Conservation (phyloP, 2,888 invertebrate genomes). For the Drosophila rubida region DNA sequence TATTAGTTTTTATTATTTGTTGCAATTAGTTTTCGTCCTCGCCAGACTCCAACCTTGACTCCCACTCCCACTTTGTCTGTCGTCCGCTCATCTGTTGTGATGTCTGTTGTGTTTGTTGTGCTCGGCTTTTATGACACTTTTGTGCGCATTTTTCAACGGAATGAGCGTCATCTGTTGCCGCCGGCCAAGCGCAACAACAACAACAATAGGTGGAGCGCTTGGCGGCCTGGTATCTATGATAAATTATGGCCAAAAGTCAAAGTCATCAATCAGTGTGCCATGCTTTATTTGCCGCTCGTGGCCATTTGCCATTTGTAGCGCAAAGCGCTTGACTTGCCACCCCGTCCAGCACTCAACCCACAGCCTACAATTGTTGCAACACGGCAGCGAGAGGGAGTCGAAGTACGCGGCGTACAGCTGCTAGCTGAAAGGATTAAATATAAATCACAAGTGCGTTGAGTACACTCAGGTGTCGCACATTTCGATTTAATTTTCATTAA, state of each 20-base stretch:
- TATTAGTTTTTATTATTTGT: slow-evolving; percentile 82
- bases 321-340: slow-evolving; percentile 24
- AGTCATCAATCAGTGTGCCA: slow-evolving; percentile 76
- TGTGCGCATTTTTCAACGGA: slow-evolving; percentile 74
- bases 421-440: slow-evolving; percentile 67
- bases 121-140: slow-evolving; percentile 74
- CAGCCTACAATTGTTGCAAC: not conserved
- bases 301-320: slow-evolving; percentile 57
- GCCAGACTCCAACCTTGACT: slow-evolving; percentile 1
- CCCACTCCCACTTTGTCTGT: no score
- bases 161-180: slow-evolving; percentile 79
- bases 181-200: slow-evolving; percentile 42
- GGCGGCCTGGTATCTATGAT: slow-evolving; percentile 70
- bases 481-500: slow-evolving; percentile 89
- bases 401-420: slow-evolving; percentile 23
- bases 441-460: slow-evolving; percentile 63
- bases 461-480: slow-evolving; percentile 85
- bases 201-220: slow-evolving; percentile 26
- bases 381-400: not conserved
- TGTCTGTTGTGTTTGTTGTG: slow-evolving; percentile 9
- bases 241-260: slow-evolving; percentile 80
- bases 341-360: not conserved
- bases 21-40: slow-evolving; percentile 76
- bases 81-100: slow-evolving; percentile 9
- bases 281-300: slow-evolving; percentile 75